Evolutionary conservation across 2,888 invertebrate species (phyloP), one percentile per base, ranked within the genome.

Genomic region (Anthoptus insignis): DNA sequence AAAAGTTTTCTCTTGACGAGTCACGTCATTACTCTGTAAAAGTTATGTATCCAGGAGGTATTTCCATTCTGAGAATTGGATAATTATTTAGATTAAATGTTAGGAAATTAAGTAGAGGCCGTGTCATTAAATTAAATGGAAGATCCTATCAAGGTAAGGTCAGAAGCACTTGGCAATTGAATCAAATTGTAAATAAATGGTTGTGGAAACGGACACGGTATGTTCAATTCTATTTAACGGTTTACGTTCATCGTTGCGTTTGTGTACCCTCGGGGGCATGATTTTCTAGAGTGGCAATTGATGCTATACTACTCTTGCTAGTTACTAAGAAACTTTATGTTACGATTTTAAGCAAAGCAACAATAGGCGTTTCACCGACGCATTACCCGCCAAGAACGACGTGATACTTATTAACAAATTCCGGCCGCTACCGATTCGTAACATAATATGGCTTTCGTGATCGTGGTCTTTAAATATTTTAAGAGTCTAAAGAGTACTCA

Each of bases 81-180:
- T 45, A 22, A 45, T 45, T 22, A 45, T 45, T 45, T 45, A 45
- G 45, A 45, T 45, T 45, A 21, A 45, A 45, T 45, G 21, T 45
- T 45, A 45, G 45, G 45, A 21, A 22, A 45, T 45, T 22, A 45
- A 22, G 45, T 21, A 2, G 21, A 45, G 45, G 21, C 21, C 22
- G 9, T 45, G 21, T 45, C 13, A 45, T 45, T 45, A 21, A 45
- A 21, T 5, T 45, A 22, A 45, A 45, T 45, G 45, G 13, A 45
- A 22, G 45, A 45, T 22, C 45, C 13, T 45, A 45, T 45, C 21
- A 21, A 11, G 13, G 22, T 22, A 45, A 45, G 45, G 21, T 22
- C 22, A 45, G 45, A 22, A 45, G 21, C 21, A 45, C 22, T 45
- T 45, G 21, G 6, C 13, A 45, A 45, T 13, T 21, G 21, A 14